phyloP scores from a whole-genome alignment of 1,140 invertebrate genomes.

The Centruroides vittatus region DNA sequence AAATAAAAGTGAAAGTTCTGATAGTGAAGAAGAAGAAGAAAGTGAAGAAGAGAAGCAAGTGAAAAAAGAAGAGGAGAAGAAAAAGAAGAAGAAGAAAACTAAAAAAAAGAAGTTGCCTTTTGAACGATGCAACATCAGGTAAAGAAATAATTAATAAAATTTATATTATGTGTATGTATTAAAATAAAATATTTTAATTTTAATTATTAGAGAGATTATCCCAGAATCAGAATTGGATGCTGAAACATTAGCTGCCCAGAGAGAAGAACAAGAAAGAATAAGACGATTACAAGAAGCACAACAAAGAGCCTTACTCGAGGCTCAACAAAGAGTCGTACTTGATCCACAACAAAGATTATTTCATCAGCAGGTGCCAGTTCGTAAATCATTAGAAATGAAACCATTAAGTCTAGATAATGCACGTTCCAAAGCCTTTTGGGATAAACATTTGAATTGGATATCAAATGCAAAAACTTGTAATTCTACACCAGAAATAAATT shows the following conservation, averaged over 20 bases:
- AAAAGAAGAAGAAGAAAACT: slow-evolving; percentile 19
- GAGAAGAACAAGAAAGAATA: slow-evolving; percentile 72
- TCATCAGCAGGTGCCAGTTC: no score
- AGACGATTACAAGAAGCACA: slow-evolving; percentile 27
- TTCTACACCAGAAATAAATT: no score
- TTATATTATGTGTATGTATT: no score
- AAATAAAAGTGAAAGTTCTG: slow-evolving; percentile 3
- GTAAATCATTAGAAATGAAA: no score
- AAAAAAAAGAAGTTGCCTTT: slow-evolving; percentile 12
- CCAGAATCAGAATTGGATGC: slow-evolving; percentile 81
- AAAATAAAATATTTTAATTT: slow-evolving; percentile 41
- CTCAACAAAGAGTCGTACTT: no score
- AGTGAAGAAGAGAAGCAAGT: slow-evolving; percentile 21
- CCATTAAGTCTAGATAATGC: no score
- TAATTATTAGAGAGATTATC: slow-evolving; percentile 63
- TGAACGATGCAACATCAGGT: slow-evolving; percentile 27
- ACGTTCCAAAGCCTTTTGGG: no score
- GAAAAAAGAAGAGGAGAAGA: slow-evolving; percentile 18
- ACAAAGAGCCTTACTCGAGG: slow-evolving; percentile 15
- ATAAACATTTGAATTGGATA: no score
- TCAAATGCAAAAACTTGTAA: no score
- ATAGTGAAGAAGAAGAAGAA: slow-evolving; percentile 15
- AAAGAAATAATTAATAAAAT: not conserved
- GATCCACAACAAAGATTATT: no score
- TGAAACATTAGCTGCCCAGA: slow-evolving; percentile 76